Evolutionary conservation across 2,113 vertebrate genomes (phyloP).

Genomic region (Elanus axillaris): DNA sequence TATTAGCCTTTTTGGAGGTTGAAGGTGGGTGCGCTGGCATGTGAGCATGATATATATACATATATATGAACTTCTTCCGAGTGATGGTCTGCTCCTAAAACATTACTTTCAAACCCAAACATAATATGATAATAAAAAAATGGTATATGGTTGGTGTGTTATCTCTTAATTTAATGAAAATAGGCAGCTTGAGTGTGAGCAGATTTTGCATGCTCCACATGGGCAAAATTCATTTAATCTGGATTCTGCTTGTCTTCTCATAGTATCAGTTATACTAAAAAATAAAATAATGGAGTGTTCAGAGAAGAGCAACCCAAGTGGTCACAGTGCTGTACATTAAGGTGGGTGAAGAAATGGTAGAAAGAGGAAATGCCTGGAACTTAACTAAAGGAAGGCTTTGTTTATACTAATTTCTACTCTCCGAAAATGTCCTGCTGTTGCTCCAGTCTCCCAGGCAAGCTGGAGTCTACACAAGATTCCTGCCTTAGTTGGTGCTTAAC

Average conservation of each 20-base stretch:
- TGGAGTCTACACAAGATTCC: not conserved
- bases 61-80: not conserved
- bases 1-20: slow-evolving; percentile 34
- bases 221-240: not conserved
- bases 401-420: not conserved
- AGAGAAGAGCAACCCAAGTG: not conserved
- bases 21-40: not conserved
- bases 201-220: not conserved
- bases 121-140: not conserved
- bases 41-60: not conserved
- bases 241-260: not conserved
- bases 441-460: not conserved
- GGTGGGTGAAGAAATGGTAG: slow-evolving; percentile 17
- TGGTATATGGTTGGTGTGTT: not conserved
- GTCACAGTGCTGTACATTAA: not conserved
- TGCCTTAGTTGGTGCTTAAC: not conserved
- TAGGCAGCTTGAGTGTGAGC: not conserved
- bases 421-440: not conserved
- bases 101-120: not conserved
- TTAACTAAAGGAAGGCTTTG: not conserved
- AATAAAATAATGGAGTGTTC: not conserved
- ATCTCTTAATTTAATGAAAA: not conserved
- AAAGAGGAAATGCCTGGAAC: not conserved
- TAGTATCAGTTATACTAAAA: not conserved
- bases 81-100: not conserved